Evolutionary conservation across 92 coral and sea anemone species (phyloP).

Genomic region (Heliopora coerulea): DNA sequence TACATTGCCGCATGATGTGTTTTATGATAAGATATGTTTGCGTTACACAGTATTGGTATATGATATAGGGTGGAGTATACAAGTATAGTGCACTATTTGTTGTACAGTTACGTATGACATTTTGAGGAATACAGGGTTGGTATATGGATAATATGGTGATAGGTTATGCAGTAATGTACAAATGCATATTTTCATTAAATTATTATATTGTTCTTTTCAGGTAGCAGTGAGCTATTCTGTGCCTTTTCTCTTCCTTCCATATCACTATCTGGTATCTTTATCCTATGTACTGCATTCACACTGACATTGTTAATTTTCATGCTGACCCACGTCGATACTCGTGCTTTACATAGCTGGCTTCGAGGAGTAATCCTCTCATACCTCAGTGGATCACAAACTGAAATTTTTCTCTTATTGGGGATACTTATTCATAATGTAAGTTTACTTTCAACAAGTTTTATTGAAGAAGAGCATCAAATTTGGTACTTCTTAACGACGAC

Average conservation of each 20-base stretch:
- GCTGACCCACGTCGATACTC: not conserved
- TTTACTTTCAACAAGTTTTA: constrained; percentile 85
- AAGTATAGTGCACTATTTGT: too few relatives aligned
- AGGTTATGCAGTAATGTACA: not conserved
- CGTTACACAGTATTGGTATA: too few relatives aligned
- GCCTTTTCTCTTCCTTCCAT: constrained; percentile 41
- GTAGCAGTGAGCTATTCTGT: constrained; percentile 84
- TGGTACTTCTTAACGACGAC: constrained; percentile 80
- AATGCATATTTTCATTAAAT: too few relatives aligned
- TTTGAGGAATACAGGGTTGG: too few relatives aligned
- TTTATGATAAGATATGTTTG: too few relatives aligned
- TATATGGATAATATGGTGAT: not conserved
- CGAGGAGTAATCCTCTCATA: not conserved
- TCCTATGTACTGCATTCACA: constrained; percentile 40
- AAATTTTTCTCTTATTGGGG: constrained; percentile 44
- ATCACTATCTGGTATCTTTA: constrained; percentile 43
- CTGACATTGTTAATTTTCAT: constrained; percentile 17
- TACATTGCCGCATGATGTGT: too few relatives aligned
- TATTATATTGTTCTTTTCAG: too few relatives aligned
- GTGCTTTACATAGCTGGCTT: not conserved
- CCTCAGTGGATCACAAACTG: not conserved
- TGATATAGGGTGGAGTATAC: too few relatives aligned
- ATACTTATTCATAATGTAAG: constrained; percentile 66
- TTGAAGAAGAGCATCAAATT: constrained; percentile 95
- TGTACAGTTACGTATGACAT: too few relatives aligned